Percentiles rank a stretch among this genome's conserved stretches.
Conservation (phyloP, 1,140 invertebrate genomes). For the Drosophila eugracilis region DNA sequence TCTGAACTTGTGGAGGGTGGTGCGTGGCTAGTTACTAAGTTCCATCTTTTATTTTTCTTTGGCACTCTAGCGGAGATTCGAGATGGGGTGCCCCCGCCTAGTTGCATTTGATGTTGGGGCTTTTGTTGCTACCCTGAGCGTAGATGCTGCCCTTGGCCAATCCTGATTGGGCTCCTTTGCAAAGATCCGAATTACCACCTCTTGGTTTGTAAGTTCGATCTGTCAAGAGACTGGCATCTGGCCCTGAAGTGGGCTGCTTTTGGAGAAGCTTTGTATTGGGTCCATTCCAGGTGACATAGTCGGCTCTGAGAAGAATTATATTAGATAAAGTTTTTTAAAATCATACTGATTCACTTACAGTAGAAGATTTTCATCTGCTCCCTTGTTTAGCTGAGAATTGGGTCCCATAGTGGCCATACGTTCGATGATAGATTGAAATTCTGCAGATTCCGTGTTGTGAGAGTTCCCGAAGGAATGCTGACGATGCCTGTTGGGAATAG, state of each 20-base stretch:
- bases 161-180: slow-evolving; percentile 88
- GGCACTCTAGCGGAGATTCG: slow-evolving; percentile 50
- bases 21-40: slow-evolving; percentile 30
- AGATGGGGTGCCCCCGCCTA: slow-evolving; percentile 30
- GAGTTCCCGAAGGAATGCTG: slow-evolving; percentile 68
- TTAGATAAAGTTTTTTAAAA: not conserved
- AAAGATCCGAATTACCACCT: slow-evolving; percentile 87
- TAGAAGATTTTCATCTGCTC: slow-evolving; percentile 88
- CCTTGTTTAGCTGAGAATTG: slow-evolving; percentile 87
- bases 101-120: slow-evolving; percentile 82
- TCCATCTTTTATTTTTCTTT: slow-evolving; percentile 35
- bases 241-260: slow-evolving; percentile 86
- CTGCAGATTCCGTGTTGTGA: slow-evolving; percentile 75
- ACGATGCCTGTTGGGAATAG: slow-evolving; percentile 45
- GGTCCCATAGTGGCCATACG: slow-evolving; percentile 86
- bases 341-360: too few relatives aligned
- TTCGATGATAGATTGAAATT: slow-evolving; percentile 86
- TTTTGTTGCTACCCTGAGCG: slow-evolving; percentile 85
- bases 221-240: slow-evolving; percentile 85
- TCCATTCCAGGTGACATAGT: slow-evolving; percentile 90
- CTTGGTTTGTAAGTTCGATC: slow-evolving; percentile 85
- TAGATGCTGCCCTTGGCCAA: slow-evolving; percentile 90
- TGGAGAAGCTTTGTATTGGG: slow-evolving; percentile 86
- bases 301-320: slow-evolving; percentile 85
- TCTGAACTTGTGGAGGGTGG: slow-evolving; percentile 54